Evolutionary conservation across 2,888 invertebrate genomes (phyloP), one percentile per base, ranked within the genome.

Genomic region (Stenotaenia linearis): DNA sequence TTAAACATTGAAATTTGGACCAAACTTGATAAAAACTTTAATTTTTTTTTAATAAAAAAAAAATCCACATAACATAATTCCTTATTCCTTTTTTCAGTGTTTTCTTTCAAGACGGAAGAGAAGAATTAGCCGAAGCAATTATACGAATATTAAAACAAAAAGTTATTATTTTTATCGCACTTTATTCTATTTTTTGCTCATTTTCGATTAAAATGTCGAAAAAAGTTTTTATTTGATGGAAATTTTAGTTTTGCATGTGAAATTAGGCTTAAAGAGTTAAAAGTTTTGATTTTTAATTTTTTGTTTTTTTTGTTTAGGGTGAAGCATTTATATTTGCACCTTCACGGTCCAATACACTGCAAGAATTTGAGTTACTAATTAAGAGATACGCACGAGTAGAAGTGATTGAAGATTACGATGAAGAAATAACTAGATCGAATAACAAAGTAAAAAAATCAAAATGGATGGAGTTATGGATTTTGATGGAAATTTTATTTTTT

Each of bases 241-340:
- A n/a, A n/a, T n/a, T n/a, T n/a, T n/a, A n/a, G n/a, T n/a, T n/a
- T n/a, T n/a, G n/a, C n/a, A n/a, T n/a, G n/a, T n/a, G n/a, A n/a
- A n/a, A n/a, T n/a, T n/a, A n/a, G n/a, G n/a, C n/a, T n/a, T n/a
- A n/a, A 18, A 6, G 23, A 4, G 25, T 12, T 10, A 61, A 61
- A 25, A 23, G n/a, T n/a, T n/a, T 61, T 61, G 25, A 25, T 25
- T 25, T 30, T 74, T 74, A 5, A 80, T 79, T 81, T 79, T 81
- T 81, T 32, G 25, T 79, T 23, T 50, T 78, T 12, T 78, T n/a
- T n/a, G n/a, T 81, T 0, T 81, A 86, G 84, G 93, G 93, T 0
- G 85, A 90, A 77, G 92, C 91, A 1, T 87, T 92, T 81, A 89
- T 93, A 69, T 92, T 93, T 90, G 94, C 94, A 10, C 94, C 94